Conservation (phyloP, 1,140 invertebrate species). For the Asobara japonica region DNA sequence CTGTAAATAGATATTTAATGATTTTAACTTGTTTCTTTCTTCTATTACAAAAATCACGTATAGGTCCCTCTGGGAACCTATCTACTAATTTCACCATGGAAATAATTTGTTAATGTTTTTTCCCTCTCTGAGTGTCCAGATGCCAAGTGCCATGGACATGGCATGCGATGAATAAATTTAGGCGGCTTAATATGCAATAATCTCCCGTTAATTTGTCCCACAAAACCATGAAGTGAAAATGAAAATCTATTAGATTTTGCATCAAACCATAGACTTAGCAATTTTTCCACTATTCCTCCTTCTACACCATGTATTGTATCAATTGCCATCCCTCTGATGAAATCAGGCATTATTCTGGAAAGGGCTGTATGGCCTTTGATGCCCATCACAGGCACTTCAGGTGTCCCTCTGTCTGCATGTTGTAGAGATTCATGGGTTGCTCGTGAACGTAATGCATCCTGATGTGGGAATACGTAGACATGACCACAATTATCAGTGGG, state of each 20-base stretch:
- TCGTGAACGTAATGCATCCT: not conserved
- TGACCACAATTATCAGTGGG: not conserved
- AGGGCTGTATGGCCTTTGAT: constrained; percentile 12
- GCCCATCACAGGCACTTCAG: not conserved
- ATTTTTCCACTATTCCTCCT: constrained; percentile 6
- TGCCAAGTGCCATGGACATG: constrained; percentile 39
- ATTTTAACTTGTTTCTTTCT: constrained; percentile 42
- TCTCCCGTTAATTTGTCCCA: not conserved
- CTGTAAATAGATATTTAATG: constrained; percentile 20
- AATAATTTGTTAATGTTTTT: constrained; percentile 26
- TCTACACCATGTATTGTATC: not conserved
- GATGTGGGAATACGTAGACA: not conserved
- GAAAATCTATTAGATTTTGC: not conserved
- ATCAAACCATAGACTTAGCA: constrained; percentile 15
- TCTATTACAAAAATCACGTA: constrained; percentile 29
- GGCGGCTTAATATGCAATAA: not conserved
- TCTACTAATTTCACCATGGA: constrained; percentile 29
- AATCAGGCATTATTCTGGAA: not conserved
- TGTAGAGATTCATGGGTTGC: not conserved
- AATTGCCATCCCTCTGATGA: not conserved
- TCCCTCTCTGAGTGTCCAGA: constrained; percentile 40
- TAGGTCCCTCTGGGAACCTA: constrained; percentile 26
- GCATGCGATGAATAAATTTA: constrained; percentile 1
- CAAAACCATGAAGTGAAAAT: not conserved
- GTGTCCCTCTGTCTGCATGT: not conserved